Base-by-base conservation (phyloP, 1,140 invertebrate species). In the Drosophila malerkotliana region DNA sequence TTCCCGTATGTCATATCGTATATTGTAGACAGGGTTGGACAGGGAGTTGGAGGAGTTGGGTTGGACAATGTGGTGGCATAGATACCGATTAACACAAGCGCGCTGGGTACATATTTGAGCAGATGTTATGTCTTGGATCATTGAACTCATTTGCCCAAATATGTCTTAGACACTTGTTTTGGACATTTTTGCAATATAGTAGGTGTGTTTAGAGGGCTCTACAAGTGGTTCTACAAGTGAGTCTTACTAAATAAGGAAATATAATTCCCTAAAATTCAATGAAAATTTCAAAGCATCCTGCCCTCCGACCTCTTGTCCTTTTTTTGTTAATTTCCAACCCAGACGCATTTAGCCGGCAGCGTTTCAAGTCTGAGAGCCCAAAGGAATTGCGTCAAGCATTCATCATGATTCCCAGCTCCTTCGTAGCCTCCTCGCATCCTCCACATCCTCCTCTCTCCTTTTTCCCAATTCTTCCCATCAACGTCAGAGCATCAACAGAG, bases 71-170 rank as follows among this genome's bases (percentile, higher is more conserved):
- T 51, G 44, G 62, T 68, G 60, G 44, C 66, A 77, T 72, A 83
- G 71, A 83, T 55, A 71, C 26, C 34, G 58, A 9, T 49, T 63
- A 67, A 32, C 66, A 34, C 51, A 47, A 55, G 24, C 9, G 28
- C 21, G 21, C 3, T 64, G 64, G 8, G 32, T 21, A 53, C 21
- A 78, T 78, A 76, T 83, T 83, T 83, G 79, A 78, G 79, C 79
- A 83, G 79, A 79, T 83, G 79, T 83, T 67, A 60, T 71, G 57
- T 56, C 44, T 39, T 66, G 34, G 79, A 83, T 83, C 80, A 79
- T 48, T 83, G 80, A 83, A 83, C 79, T 63, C 51, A 39, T 37
- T 68, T 44, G 26, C 26, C 18, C 18, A 32, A 57, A 57, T 37
- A 56, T 24, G 26, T n/a, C 51, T 69, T 41, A 52, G 18, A 44